Conservation (phyloP, 2,113 vertebrate genomes). For the Coryphaenoides rupestris region DNA sequence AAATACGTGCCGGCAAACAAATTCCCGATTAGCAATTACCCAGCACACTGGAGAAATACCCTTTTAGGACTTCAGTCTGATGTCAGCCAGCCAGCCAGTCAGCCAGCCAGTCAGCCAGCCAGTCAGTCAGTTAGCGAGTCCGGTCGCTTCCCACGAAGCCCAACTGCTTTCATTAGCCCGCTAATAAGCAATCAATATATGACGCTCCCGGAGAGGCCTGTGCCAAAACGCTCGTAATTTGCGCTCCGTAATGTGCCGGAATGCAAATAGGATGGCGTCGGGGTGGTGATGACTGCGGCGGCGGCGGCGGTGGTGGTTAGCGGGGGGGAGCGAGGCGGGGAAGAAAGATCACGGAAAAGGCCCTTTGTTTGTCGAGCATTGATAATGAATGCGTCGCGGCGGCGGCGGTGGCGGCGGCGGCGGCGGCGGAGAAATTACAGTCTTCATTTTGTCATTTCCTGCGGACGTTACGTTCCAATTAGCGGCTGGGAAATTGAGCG, state of each 20-base stretch:
- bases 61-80: too few species aligned
- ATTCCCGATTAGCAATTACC: too few species aligned
- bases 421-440: conserved; percentile 70
- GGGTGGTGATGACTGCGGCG: conserved; percentile 18
- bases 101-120: too few species aligned
- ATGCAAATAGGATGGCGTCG: conserved; percentile 14
- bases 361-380: conserved; percentile 58
- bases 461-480: conserved; percentile 67
- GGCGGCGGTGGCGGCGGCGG: too few species aligned
- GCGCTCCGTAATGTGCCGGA: conserved; percentile 48
- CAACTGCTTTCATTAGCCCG: conserved; percentile 57
- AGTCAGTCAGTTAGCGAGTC: too few species aligned
- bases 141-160: neutral
- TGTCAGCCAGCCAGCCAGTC: too few species aligned
- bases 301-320: conserved; percentile 4
- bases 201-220: conserved; percentile 58
- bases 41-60: conserved; percentile 1
- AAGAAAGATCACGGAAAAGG: conserved; percentile 15
- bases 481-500: conserved; percentile 60
- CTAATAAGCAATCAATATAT: conserved; percentile 72
- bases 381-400: conserved; percentile 61
- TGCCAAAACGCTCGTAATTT: conserved; percentile 59
- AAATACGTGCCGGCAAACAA: neutral
- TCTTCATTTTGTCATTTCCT: conserved; percentile 59
- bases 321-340: conserved; percentile 3